Evolutionary conservation across 1,140 invertebrate species (phyloP).

Genomic region (Drosophila truncata): DNA sequence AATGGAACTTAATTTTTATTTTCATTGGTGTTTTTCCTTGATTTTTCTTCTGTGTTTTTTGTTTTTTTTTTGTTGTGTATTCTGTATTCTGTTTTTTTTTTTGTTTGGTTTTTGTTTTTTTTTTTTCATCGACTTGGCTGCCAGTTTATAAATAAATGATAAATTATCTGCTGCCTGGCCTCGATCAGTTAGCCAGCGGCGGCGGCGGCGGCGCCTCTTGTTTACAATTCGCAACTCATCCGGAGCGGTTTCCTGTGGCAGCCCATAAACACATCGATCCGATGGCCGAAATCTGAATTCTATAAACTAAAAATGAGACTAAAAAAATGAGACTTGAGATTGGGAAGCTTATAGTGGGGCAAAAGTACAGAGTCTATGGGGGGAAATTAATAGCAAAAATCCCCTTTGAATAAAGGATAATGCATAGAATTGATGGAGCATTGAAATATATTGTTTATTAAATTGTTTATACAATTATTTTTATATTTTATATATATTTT

Average conservation of each 20-base stretch:
- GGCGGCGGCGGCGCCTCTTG: constrained; percentile 42
- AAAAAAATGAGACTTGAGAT: no score
- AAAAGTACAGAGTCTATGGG: neutral
- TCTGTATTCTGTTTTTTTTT: neutral
- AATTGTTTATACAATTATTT: no score
- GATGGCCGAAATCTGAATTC: constrained; percentile 6
- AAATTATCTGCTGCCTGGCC: constrained; percentile 65
- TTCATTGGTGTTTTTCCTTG: constrained; percentile 24
- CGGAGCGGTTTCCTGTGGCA: constrained; percentile 28
- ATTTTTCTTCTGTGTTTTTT: neutral
- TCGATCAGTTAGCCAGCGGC: constrained; percentile 17
- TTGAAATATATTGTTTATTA: neutral
- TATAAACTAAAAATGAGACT: neutral
- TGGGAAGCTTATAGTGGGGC: neutral
- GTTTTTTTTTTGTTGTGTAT: neutral
- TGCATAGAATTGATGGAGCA: neutral
- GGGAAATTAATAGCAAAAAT: neutral
- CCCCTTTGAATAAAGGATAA: neutral
- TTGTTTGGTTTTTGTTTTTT: neutral
- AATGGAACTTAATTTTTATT: constrained; percentile 65
- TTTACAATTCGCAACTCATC: constrained; percentile 34
- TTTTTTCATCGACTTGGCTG: neutral
- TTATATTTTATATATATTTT: no score
- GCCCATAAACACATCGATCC: constrained; percentile 33
- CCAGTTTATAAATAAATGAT: constrained; percentile 77